Evolutionary conservation across 37 sponge, comb jelly and placozoan genomes (phyloP), one percentile per base, ranked within the genome.

Genomic region (Spongilla lacustris): DNA sequence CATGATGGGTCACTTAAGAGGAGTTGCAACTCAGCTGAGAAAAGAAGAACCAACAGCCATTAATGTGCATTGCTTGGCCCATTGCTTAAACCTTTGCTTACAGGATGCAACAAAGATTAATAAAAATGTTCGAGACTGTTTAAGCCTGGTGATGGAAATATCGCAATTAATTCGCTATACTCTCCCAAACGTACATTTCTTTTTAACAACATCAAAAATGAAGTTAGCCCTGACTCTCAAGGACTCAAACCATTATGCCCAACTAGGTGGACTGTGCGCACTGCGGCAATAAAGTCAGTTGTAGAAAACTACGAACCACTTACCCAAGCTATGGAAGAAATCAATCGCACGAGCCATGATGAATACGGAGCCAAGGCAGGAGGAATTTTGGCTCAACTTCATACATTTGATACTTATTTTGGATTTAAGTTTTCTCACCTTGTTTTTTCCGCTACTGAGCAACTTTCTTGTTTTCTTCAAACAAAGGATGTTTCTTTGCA

Each of bases 231-330:
- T 29, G 85, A 78, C 30, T 66, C 81, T 36, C 77, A 35, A 67
- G 80, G 73, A 6, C 37, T 88, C 58, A 81, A 78, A 27, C 79
- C 89, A 36, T 80, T 92, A 2, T 92, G 89, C 67, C 25, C 78
- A 22, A 92, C 89, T 24, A 69, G 89, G 37, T 92, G 93, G 93
- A 92, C 89, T 76, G 93, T 73, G 21, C 75, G 93, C 70, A 88
- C 89, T 25, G 69, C 35, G 46, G 93, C 89, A 17, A 73, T 88
- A 66, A 86, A 92, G 68, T 89, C 93, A 28, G 66, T 90, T 22
- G 31, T 91, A 4, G 83, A 79, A 32, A 76, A 91, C 48, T 88
- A 92, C 73, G 67, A 77, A 22, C 50, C 89, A 36, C 34, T 92
- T 32, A 82, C 81, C 33, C 83, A 88, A 28, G 78, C 78, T 21